Percentiles rank a stretch among this genome's conserved stretches.
phyloP scores from a whole-genome alignment of 2,113 vertebrate genomes.

The Ginglymostoma cirratum region DNA sequence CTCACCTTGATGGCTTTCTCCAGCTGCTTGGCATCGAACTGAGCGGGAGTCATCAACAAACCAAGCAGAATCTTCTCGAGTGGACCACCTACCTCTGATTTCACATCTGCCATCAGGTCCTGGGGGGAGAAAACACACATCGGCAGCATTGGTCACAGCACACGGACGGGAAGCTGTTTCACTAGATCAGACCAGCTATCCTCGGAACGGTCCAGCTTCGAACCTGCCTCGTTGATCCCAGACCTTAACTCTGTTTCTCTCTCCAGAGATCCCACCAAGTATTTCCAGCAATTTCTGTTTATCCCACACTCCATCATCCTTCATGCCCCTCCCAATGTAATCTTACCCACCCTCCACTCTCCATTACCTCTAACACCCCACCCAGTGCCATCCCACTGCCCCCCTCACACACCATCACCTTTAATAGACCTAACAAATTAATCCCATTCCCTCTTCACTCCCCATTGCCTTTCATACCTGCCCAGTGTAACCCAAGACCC shows the following conservation, averaged over 20 bases:
- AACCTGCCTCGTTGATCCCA: background rate
- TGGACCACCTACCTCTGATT: slow-evolving; percentile 86
- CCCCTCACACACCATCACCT: background rate
- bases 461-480: too few relatives aligned
- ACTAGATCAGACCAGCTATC: background rate
- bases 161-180: background rate
- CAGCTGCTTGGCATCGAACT: slow-evolving; percentile 93
- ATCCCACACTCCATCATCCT: background rate
- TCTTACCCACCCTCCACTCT: too few relatives aligned
- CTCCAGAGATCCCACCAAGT: background rate
- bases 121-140: slow-evolving; percentile 41
- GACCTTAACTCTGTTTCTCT: background rate
- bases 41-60: slow-evolving; percentile 82
- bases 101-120: slow-evolving; percentile 91
- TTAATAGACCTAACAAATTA: background rate
- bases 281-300: background rate
- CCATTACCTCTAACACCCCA: background rate
- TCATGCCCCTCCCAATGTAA: background rate
- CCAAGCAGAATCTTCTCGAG: slow-evolving; percentile 79
- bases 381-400: background rate
- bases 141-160: background rate
- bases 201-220: too few relatives aligned
- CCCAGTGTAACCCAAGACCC: too few relatives aligned
- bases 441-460: background rate
- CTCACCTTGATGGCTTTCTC: slow-evolving; percentile 87